Conservation (phyloP, 1,140 invertebrate genomes). For the Cyphomyrmex costatus region DNA sequence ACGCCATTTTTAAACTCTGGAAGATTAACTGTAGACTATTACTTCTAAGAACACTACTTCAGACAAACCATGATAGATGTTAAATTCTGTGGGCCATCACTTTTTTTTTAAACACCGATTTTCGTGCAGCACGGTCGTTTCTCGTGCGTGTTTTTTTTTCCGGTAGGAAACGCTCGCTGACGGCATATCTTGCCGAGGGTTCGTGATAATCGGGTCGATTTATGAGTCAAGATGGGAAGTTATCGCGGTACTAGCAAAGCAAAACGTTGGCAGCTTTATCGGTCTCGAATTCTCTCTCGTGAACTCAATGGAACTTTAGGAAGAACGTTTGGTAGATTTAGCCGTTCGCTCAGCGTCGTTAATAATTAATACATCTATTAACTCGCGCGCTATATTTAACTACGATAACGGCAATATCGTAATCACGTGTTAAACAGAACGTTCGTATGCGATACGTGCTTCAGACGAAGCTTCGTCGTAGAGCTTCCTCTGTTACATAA, state of each 20-base stretch:
- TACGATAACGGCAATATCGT: background rate
- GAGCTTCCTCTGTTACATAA: no score
- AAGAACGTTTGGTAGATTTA: background rate
- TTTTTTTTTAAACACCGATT: constrained; percentile 18
- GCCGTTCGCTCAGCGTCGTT: background rate
- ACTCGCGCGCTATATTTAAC: constrained; percentile 8
- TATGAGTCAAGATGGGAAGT: constrained; percentile 55
- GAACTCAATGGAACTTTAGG: background rate
- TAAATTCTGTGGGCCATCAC: constrained; percentile 42
- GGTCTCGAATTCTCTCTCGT: constrained; percentile 32
- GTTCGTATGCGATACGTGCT: constrained; percentile 25
- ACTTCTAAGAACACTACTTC: background rate
- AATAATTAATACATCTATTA: constrained; percentile 39
- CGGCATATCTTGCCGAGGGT: constrained; percentile 27
- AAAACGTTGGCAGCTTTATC: constrained; percentile 52
- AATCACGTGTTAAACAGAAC: constrained; percentile 14
- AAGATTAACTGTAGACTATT: no score
- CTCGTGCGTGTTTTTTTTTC: constrained; percentile 23
- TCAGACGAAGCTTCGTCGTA: background rate
- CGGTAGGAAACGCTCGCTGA: constrained; percentile 35
- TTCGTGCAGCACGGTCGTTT: constrained; percentile 29
- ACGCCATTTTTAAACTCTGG: no score
- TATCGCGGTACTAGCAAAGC: constrained; percentile 36
- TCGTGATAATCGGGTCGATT: constrained; percentile 55
- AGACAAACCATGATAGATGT: background rate